A percentile compares a stretch with the other conserved stretches of the same genome.
phyloP scores from a whole-genome alignment of 2,113 vertebrate genomes.

The Hippocampus mohnikei region DNA sequence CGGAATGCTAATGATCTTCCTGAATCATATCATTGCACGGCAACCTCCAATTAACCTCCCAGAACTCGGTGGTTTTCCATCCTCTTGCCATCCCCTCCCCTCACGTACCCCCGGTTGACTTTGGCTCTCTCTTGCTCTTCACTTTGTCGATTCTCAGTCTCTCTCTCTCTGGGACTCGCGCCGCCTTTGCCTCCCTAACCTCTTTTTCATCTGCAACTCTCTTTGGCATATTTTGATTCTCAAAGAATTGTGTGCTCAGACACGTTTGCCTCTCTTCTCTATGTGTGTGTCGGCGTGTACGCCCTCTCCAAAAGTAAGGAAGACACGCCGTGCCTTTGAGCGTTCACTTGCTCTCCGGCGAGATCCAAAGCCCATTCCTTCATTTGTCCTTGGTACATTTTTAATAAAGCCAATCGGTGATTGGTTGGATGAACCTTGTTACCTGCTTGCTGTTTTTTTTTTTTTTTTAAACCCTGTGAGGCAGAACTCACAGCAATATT shows the following conservation, averaged over 20 bases:
- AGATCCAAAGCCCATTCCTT: conserved; percentile 49
- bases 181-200: conserved; percentile 57
- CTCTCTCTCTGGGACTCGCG: conserved; percentile 54
- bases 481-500: background rate
- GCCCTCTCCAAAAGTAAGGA: conserved; percentile 39
- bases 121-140: conserved; percentile 26
- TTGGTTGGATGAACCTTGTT: conserved; percentile 57
- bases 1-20: conserved; percentile 67
- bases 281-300: conserved; percentile 6
- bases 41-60: conserved; percentile 73
- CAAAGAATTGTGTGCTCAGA: conserved; percentile 13
- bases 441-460: conserved; percentile 62
- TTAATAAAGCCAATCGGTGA: conserved; percentile 69
- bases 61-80: conserved; percentile 15
- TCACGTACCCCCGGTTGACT: conserved; percentile 7
- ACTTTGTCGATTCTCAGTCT: conserved; percentile 26
- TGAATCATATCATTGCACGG: conserved; percentile 65
- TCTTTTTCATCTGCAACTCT: conserved; percentile 63
- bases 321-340: conserved; percentile 48
- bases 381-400: conserved; percentile 68
- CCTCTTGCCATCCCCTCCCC: background rate
- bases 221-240: conserved; percentile 51
- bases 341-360: conserved; percentile 51
- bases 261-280: conserved; percentile 20
- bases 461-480: background rate